These are phyloP conservation scores for Matsumurasca onukii DNA, from an alignment of 1,140 invertebrate genomes.

Conservation along the genomic window DNA sequence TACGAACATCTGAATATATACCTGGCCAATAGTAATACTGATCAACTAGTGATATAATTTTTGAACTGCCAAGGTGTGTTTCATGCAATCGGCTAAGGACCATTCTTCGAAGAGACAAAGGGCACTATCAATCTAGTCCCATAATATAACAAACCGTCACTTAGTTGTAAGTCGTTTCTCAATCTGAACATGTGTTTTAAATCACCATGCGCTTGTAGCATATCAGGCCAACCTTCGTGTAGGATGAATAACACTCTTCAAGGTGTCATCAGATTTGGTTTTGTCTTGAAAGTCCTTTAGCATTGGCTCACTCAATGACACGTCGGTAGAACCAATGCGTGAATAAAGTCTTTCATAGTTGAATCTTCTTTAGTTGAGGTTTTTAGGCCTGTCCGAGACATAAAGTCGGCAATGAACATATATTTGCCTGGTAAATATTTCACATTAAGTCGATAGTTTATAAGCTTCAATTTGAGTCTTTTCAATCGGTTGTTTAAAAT, in stretches of 20 bases:
- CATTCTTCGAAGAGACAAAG: background rate
- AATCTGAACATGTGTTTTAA: background rate
- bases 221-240: background rate
- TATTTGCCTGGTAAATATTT: constrained; percentile 44
- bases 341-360: background rate
- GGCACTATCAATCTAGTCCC: background rate
- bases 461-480: constrained; percentile 43
- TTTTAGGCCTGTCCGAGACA: constrained; percentile 37
- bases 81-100: background rate
- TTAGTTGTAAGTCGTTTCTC: background rate
- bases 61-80: background rate
- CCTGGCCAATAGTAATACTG: constrained; percentile 1
- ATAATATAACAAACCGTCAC: background rate
- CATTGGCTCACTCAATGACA: background rate
- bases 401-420: background rate
- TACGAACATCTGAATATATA: background rate
- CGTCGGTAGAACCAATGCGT: constrained; percentile 24
- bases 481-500: constrained; percentile 45
- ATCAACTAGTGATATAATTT: background rate
- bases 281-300: background rate
- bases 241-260: background rate
- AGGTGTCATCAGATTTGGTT: background rate
- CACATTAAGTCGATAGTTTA: constrained; percentile 47
- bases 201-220: background rate
- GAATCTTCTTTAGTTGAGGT: constrained; percentile 44